These are phyloP conservation scores for Tetheella fluctuosa DNA, from an alignment of 2,888 invertebrate genomes.

Conservation along the genomic window DNA sequence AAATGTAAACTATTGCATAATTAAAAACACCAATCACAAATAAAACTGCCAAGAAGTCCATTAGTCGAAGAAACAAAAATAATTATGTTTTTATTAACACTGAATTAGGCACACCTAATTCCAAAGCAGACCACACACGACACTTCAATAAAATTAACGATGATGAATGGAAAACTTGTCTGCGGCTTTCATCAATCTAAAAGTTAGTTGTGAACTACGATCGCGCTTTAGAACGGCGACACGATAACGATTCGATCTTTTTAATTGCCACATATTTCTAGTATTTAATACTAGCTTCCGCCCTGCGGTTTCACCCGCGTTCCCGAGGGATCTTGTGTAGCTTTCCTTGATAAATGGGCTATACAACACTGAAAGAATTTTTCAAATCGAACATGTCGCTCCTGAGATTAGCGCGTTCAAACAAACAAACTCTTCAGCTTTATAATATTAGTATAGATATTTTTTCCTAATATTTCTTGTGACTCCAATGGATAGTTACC, in stretches of 20 bases:
- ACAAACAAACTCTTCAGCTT: too few relatives aligned
- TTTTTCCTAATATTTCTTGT: too few relatives aligned
- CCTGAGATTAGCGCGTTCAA: too few relatives aligned
- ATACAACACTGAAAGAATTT: too few relatives aligned
- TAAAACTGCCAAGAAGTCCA: conserved; percentile 35
- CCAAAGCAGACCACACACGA: conserved; percentile 59
- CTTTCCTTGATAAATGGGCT: too few relatives aligned
- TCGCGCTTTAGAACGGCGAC: conserved; percentile 42
- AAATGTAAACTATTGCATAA: background rate
- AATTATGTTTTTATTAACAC: conserved; percentile 52
- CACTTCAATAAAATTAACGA: conserved; percentile 80
- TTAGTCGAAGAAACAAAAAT: conserved; percentile 49
- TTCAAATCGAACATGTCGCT: too few relatives aligned
- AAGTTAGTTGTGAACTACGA: conserved; percentile 60
- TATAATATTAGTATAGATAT: too few relatives aligned
- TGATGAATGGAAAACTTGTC: conserved; percentile 81
- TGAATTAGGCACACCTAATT: conserved; percentile 48
- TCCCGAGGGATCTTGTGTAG: too few relatives aligned
- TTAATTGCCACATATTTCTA: conserved; percentile 16
- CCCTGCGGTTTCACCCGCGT: too few relatives aligned
- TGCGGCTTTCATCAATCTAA: conserved; percentile 70
- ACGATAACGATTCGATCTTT: conserved; percentile 38
- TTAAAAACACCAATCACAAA: background rate
- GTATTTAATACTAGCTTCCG: too few relatives aligned
- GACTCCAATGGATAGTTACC: too few relatives aligned